Conservation (phyloP, 2,113 vertebrate genomes). For the Dinomys branickii region DNA sequence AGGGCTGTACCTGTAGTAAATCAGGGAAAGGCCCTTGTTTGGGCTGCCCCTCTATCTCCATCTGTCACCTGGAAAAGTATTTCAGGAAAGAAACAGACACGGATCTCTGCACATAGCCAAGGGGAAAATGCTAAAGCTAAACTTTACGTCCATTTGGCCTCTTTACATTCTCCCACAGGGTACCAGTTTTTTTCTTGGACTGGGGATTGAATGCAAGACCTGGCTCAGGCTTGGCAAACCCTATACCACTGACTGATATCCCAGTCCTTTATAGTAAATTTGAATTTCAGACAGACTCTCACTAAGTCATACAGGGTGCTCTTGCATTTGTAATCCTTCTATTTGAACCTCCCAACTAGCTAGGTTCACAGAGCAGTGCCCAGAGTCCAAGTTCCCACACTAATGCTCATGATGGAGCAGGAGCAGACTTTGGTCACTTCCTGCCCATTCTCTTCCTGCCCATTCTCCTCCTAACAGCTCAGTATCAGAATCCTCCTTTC, state of each 20-base stretch:
- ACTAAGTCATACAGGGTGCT: neutral
- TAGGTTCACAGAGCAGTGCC: neutral
- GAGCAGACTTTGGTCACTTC: neutral
- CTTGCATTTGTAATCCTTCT: neutral
- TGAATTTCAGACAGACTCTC: neutral
- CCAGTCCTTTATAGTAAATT: neutral
- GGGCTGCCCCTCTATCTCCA: neutral
- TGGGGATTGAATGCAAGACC: neutral
- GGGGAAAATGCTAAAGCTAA: neutral
- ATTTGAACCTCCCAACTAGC: neutral
- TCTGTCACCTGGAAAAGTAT: neutral
- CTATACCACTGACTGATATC: neutral
- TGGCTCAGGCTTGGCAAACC: neutral
- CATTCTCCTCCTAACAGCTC: neutral
- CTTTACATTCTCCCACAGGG: neutral
- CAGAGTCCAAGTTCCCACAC: neutral
- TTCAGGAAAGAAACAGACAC: neutral
- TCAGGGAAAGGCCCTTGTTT: neutral
- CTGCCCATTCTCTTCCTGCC: neutral
- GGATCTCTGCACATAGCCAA: neutral
- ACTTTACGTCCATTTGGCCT: neutral
- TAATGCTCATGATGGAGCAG: neutral
- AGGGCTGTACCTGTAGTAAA: neutral
- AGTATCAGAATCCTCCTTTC: neutral
- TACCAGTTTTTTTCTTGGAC: neutral